Percentiles rank a stretch among this genome's conserved stretches.
Evolutionary conservation across 2,113 vertebrate genomes (phyloP).

Genomic region (Centropristis striata): DNA sequence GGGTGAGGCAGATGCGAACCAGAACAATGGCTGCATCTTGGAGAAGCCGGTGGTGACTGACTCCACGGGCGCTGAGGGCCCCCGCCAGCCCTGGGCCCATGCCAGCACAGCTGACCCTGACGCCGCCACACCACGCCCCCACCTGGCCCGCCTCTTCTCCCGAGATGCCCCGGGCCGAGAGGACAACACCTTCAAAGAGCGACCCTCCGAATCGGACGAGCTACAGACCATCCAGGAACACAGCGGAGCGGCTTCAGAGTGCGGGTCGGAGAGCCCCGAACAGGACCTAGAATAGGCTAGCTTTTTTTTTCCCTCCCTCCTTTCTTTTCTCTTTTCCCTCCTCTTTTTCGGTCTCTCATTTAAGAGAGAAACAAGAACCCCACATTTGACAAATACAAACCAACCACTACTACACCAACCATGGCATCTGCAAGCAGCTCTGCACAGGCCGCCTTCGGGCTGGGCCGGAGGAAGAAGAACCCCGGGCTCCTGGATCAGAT

Average conservation of each 20-base stretch:
- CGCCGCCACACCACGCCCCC: slow-evolving; percentile 90
- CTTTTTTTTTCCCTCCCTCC: slow-evolving; percentile 61
- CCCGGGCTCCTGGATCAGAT: slow-evolving; percentile 95
- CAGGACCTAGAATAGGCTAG: slow-evolving; percentile 87
- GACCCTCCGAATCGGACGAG: slow-evolving; percentile 98
- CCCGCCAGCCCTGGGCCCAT: slow-evolving; percentile 87
- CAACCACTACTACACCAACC: slow-evolving; percentile 79
- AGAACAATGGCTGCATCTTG: slow-evolving; percentile 95
- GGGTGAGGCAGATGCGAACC: slow-evolving; percentile 93
- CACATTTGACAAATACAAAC: slow-evolving; percentile 74
- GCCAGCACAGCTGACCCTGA: slow-evolving; percentile 92
- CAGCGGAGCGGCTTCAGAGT: slow-evolving; percentile 90
- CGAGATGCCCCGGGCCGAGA: slow-evolving; percentile 98
- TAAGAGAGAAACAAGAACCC: slow-evolving; percentile 64
- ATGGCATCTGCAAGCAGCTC: slow-evolving; percentile 95
- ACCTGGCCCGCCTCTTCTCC: slow-evolving; percentile 99
- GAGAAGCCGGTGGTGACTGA: slow-evolving; percentile 94
- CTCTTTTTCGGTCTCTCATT: slow-evolving; percentile 63
- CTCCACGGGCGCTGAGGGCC: slow-evolving; percentile 91
- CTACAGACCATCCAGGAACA: slow-evolving; percentile 98
- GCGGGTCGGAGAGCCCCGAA: slow-evolving; percentile 89
- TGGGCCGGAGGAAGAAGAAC: slow-evolving; percentile 92
- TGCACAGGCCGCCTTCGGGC: slow-evolving; percentile 90
- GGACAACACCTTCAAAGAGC: slow-evolving; percentile 99
- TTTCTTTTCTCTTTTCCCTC: slow-evolving; percentile 55